Conservation (phyloP, 2,888 invertebrate species). For the Thera britannica region DNA sequence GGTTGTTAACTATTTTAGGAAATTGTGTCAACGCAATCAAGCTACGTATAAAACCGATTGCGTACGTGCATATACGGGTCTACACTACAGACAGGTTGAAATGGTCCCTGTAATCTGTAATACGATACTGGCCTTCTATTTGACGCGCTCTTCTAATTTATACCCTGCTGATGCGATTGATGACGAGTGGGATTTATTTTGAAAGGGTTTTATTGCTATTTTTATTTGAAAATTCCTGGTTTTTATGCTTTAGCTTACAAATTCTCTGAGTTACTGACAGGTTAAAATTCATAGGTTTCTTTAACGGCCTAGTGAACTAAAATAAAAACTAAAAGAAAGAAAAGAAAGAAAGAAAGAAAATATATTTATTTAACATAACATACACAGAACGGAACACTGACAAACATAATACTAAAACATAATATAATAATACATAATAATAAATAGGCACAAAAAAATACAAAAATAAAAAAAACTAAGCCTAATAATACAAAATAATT, state of each 20-base stretch:
- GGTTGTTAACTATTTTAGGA: neutral
- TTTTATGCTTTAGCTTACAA: conserved; percentile 50
- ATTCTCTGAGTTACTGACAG: neutral
- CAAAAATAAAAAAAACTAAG: too few relatives aligned
- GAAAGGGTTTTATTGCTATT: conserved; percentile 60
- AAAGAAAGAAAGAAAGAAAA: too few relatives aligned
- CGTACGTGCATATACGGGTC: neutral
- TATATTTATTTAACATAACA: too few relatives aligned
- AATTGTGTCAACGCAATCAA: too few relatives aligned
- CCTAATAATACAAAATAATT: too few relatives aligned
- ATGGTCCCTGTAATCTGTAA: conserved; percentile 64
- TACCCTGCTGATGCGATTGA: conserved; percentile 73
- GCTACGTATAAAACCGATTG: neutral
- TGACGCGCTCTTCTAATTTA: conserved; percentile 71
- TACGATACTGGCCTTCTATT: conserved; percentile 59
- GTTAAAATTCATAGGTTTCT: neutral
- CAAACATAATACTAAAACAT: too few relatives aligned
- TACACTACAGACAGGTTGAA: conserved; percentile 1
- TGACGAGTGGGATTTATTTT: conserved; percentile 64
- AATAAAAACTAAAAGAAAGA: too few relatives aligned
- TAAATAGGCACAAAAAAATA: too few relatives aligned
- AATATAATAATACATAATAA: too few relatives aligned
- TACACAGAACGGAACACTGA: too few relatives aligned
- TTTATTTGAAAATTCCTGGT: conserved; percentile 50
- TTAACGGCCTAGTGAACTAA: neutral